A percentile compares a stretch with the other conserved stretches of the same genome.
phyloP scores from a whole-genome alignment of 1,140 invertebrate species.

The Lutraria rhynchaena region DNA sequence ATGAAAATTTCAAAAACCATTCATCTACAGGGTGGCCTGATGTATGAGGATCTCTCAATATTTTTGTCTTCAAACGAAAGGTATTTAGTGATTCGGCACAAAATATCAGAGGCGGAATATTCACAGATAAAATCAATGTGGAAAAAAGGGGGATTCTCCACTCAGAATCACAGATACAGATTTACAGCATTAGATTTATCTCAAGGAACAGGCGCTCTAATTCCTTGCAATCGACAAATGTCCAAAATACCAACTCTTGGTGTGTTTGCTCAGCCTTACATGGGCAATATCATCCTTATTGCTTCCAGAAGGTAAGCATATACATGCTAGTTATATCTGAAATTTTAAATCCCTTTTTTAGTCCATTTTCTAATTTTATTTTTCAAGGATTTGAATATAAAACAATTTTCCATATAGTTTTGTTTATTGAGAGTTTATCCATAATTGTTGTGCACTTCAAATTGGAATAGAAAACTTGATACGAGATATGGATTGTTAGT shows the following conservation, averaged over 20 bases:
- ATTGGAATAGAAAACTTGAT: too few relatives aligned
- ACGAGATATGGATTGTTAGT: too few relatives aligned
- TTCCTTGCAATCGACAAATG: conserved; percentile 66
- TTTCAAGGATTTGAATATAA: neutral
- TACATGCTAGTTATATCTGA: too few relatives aligned
- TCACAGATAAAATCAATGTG: conserved; percentile 66
- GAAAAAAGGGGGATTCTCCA: conserved; percentile 66
- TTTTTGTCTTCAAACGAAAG: conserved; percentile 63
- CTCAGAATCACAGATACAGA: conserved; percentile 66
- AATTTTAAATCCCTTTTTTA: neutral
- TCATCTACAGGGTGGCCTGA: conserved; percentile 59
- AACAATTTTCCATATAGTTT: neutral
- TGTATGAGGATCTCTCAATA: conserved; percentile 62
- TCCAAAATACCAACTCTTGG: conserved; percentile 74
- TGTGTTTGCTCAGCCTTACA: conserved; percentile 58
- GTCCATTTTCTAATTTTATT: neutral
- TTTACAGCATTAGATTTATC: conserved; percentile 71
- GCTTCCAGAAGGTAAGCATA: conserved; percentile 60
- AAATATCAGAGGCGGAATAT: conserved; percentile 65
- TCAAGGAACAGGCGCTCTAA: conserved; percentile 60
- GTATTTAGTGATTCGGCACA: conserved; percentile 63
- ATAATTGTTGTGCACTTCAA: too few relatives aligned
- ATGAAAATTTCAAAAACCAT: conserved; percentile 58
- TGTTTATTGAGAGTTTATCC: too few relatives aligned
- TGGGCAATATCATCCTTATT: conserved; percentile 69